Conservation (phyloP, 2,888 invertebrate species). For the Zaprionus bogoriensis region DNA sequence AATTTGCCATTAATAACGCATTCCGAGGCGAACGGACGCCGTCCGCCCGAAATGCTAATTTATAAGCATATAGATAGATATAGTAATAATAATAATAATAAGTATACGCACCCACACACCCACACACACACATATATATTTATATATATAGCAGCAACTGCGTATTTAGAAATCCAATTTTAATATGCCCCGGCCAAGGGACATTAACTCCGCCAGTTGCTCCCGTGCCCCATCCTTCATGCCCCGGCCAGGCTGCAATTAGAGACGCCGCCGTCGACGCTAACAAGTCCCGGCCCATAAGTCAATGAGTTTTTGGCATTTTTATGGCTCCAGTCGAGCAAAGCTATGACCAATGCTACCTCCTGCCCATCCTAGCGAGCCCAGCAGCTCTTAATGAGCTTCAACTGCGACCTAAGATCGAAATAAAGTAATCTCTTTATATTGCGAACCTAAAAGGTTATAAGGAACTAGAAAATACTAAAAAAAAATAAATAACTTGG, state of each 20-base stretch:
- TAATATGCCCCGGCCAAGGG: constrained; percentile 45
- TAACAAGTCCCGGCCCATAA: constrained; percentile 59
- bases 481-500: no score
- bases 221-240: not conserved
- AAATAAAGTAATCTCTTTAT: no score
- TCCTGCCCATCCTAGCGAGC: not conserved
- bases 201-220: constrained; percentile 50
- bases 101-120: not conserved
- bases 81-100: constrained; percentile 43
- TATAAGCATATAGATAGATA: constrained; percentile 66
- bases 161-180: constrained; percentile 59
- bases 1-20: constrained; percentile 82
- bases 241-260: constrained; percentile 28
- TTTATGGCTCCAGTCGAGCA: no score
- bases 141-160: constrained; percentile 11
- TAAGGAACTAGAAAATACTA: no score
- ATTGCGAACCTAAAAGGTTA: no score
- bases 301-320: constrained; percentile 80
- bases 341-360: no score
- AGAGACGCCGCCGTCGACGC: constrained; percentile 24
- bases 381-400: no score
- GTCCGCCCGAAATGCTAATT: constrained; percentile 67
- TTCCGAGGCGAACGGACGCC: constrained; percentile 60
- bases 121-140: constrained; percentile 4
- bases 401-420: no score